phyloP scores from a whole-genome alignment of 2,797 vertebrate genomes.

The Poeciliopsis presidionis region DNA sequence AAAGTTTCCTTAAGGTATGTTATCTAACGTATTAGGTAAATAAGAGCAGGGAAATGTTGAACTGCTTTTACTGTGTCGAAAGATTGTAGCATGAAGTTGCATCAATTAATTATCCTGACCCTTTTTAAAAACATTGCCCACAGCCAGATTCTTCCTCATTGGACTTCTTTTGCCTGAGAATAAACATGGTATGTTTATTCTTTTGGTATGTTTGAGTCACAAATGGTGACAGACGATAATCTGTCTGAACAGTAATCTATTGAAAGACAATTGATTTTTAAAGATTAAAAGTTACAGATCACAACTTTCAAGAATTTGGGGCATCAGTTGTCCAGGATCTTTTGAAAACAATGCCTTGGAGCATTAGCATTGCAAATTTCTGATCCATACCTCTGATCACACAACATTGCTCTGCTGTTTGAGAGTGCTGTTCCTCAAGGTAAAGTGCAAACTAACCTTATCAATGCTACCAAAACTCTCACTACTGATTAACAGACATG shows the following conservation, averaged over 20 bases:
- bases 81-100: neutral
- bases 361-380: neutral
- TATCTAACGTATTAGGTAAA: neutral
- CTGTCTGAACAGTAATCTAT: no score
- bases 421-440: neutral
- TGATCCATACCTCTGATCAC: neutral
- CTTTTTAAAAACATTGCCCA: neutral
- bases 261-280: neutral
- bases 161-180: neutral
- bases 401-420: neutral
- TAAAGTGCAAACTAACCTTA: neutral
- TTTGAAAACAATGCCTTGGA: neutral
- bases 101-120: neutral
- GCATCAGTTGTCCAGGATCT: neutral
- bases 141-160: neutral
- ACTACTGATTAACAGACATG: neutral
- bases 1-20: neutral
- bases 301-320: neutral
- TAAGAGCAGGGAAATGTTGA: neutral
- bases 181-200: no score
- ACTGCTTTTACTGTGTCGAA: neutral
- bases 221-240: no score
- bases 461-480: neutral
- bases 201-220: no score
- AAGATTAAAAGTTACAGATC: neutral